Evolutionary conservation across 2,888 invertebrate species (phyloP).

Genomic region (Hypolimnas misippus): DNA sequence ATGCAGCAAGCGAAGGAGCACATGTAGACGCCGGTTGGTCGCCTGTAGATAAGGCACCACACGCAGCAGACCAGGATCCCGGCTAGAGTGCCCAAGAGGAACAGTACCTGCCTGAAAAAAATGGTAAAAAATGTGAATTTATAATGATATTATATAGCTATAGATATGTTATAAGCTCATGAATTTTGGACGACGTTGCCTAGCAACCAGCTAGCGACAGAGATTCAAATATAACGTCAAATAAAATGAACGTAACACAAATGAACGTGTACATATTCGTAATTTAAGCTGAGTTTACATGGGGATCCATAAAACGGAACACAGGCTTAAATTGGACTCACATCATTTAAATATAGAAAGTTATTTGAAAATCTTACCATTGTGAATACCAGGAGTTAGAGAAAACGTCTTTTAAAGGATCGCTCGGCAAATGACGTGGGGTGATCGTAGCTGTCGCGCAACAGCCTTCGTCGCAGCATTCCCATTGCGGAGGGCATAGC

Average conservation of each 20-base stretch:
- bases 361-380: slow-evolving; percentile 52
- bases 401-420: slow-evolving; percentile 54
- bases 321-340: no score
- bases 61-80: slow-evolving; percentile 88
- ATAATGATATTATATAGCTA: no score
- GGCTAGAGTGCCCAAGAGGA: slow-evolving; percentile 87
- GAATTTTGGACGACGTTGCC: no score
- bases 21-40: slow-evolving; percentile 59
- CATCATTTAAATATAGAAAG: no score
- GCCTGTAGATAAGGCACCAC: slow-evolving; percentile 80
- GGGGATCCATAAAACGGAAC: no score
- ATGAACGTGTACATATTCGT: no score
- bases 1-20: slow-evolving; percentile 72
- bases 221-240: no score
- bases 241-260: no score
- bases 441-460: slow-evolving; percentile 79
- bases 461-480: slow-evolving; percentile 89
- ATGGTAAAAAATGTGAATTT: neutral
- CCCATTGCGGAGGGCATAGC: slow-evolving; percentile 89
- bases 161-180: no score
- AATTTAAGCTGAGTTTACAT: no score
- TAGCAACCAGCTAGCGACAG: no score
- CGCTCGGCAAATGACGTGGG: slow-evolving; percentile 68
- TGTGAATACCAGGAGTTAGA: slow-evolving; percentile 69
- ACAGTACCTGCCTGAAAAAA: slow-evolving; percentile 84